phyloP scores from a whole-genome alignment of 1,140 invertebrate species.

The Eriocheir sinensis region DNA sequence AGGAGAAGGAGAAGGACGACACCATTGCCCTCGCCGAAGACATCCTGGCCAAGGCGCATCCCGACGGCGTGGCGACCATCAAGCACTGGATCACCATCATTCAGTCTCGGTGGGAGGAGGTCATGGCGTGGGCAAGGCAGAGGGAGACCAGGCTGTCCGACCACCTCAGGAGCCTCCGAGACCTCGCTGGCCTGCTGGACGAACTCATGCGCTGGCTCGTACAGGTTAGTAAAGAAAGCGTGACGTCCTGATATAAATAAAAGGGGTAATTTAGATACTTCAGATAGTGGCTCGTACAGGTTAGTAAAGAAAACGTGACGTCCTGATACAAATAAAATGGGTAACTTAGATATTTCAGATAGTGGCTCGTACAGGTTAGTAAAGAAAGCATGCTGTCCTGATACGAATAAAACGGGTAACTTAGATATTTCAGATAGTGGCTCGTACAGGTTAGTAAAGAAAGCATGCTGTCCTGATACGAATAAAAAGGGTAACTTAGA shows the following conservation, averaged over 20 bases:
- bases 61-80: constrained; percentile 95
- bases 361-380: constrained; percentile 88
- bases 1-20: constrained; percentile 93
- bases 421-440: too few relatives aligned
- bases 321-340: too few relatives aligned
- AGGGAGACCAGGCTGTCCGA: constrained; percentile 92
- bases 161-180: constrained; percentile 84
- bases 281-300: constrained; percentile 92
- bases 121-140: constrained; percentile 91
- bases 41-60: constrained; percentile 95
- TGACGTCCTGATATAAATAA: too few relatives aligned
- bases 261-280: too few relatives aligned
- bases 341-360: too few relatives aligned
- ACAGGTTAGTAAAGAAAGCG: constrained; percentile 54
- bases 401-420: too few relatives aligned
- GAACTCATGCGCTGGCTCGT: constrained; percentile 97
- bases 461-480: too few relatives aligned
- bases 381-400: too few relatives aligned
- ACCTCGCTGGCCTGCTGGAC: constrained; percentile 88
- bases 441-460: constrained; percentile 83
- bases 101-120: constrained; percentile 97
- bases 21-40: constrained; percentile 93
- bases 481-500: too few relatives aligned
- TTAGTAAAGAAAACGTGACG: constrained; percentile 1
- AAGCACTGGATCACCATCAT: constrained; percentile 99